Percentiles rank a stretch among this genome's conserved stretches.
These are phyloP conservation scores for Oscheius sp. DNA, from an alignment of 2,888 invertebrate species.

Conservation along the genomic window DNA sequence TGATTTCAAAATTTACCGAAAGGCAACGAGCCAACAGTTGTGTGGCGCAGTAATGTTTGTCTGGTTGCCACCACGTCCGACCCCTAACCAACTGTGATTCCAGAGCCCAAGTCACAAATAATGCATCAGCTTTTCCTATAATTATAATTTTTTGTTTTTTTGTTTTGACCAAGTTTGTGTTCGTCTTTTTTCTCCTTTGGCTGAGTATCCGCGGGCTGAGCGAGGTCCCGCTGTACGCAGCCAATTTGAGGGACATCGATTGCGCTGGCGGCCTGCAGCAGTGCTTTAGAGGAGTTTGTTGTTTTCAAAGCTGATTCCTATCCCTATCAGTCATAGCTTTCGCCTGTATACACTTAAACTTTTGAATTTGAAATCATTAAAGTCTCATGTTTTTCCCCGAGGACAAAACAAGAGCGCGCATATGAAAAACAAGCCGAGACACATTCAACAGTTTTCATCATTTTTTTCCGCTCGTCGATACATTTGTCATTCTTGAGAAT, in stretches of 20 bases:
- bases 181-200: conserved; percentile 4
- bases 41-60: conserved; percentile 21
- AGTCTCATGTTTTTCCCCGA: background rate
- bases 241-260: conserved; percentile 35
- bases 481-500: background rate
- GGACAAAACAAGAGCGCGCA: background rate
- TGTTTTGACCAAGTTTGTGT: background rate
- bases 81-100: conserved; percentile 7
- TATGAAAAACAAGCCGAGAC: background rate
- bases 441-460: no score
- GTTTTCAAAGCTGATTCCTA: conserved; percentile 4
- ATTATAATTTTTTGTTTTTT: background rate
- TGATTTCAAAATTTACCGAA: background rate
- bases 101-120: background rate
- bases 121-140: background rate
- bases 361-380: background rate
- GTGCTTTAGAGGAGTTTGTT: conserved; percentile 17
- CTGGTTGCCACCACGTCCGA: background rate
- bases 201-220: conserved; percentile 28
- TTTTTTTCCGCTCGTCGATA: background rate
- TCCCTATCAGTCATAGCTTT: background rate
- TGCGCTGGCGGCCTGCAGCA: conserved; percentile 32
- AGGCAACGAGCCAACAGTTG: background rate
- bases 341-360: background rate
- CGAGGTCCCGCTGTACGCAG: conserved; percentile 23